Evolutionary conservation across 2,888 invertebrate genomes (phyloP).

Genomic region (Ceraclea dissimilis): DNA sequence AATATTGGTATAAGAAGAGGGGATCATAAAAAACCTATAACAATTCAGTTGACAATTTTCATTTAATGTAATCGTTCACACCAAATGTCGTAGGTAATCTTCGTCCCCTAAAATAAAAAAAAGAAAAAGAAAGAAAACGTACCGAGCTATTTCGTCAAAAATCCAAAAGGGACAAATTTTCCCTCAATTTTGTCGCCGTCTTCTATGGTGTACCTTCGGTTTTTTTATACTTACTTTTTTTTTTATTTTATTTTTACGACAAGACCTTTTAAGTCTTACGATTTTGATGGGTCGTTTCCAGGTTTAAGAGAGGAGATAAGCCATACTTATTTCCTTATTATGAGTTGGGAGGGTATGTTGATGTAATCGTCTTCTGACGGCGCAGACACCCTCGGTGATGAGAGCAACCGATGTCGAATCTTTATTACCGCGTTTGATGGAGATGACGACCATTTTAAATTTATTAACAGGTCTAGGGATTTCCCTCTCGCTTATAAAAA

Average conservation of each 20-base stretch:
- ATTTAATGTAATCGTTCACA: conserved; percentile 6
- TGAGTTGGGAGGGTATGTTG: conserved; percentile 24
- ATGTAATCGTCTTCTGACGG: conserved; percentile 22
- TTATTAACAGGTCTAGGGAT: background rate
- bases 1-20: background rate
- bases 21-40: conserved; percentile 8
- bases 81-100: background rate
- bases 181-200: background rate
- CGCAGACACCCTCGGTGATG: conserved; percentile 14
- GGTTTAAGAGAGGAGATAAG: conserved; percentile 26
- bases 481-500: background rate
- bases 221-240: conserved; percentile 12
- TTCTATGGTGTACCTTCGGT: background rate
- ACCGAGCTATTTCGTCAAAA: conserved; percentile 2
- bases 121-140: background rate
- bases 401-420: conserved; percentile 4
- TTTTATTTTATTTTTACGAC: conserved; percentile 22
- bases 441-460: conserved; percentile 9
- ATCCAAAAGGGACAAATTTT: conserved; percentile 10
- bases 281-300: conserved; percentile 25
- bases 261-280: conserved; percentile 27
- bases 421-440: conserved; percentile 14
- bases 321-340: conserved; percentile 26
- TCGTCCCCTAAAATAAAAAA: background rate
- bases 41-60: conserved; percentile 1